These are phyloP conservation scores for Pogonophryne albipinna DNA, from an alignment of 2,797 vertebrate genomes.

Conservation along the genomic window DNA sequence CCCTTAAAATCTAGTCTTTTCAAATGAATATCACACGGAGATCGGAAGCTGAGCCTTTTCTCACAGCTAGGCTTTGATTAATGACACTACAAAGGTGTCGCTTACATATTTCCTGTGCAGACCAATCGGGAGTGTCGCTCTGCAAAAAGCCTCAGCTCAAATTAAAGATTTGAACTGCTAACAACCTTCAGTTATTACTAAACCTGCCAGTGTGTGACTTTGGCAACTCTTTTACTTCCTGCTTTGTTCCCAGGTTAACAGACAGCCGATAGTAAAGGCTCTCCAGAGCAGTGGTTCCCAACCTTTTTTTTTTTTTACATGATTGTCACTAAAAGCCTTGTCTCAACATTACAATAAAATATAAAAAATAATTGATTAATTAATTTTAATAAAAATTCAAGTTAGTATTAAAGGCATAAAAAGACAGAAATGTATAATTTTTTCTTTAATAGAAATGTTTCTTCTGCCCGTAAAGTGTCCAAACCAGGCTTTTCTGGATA, in stretches of 20 bases:
- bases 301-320: too few relatives aligned
- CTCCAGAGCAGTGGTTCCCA: too few relatives aligned
- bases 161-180: not conserved
- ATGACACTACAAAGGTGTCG: not conserved
- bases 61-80: not conserved
- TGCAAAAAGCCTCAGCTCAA: too few relatives aligned
- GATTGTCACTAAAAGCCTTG: too few relatives aligned
- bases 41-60: not conserved
- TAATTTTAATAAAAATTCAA: too few relatives aligned
- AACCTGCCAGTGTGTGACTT: slow-evolving; percentile 21
- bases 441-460: too few relatives aligned
- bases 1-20: not conserved
- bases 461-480: too few relatives aligned
- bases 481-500: too few relatives aligned
- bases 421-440: too few relatives aligned
- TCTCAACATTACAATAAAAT: too few relatives aligned
- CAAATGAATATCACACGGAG: not conserved
- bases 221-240: not conserved
- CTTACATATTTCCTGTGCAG: slow-evolving; percentile 5
- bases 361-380: too few relatives aligned
- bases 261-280: slow-evolving; percentile 37
- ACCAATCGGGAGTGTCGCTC: not conserved
- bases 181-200: slow-evolving; percentile 6
- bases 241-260: slow-evolving; percentile 8
- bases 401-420: too few relatives aligned